Base-by-base conservation (phyloP, 2,113 vertebrate species). In the Urocynchramus pylzowi region DNA sequence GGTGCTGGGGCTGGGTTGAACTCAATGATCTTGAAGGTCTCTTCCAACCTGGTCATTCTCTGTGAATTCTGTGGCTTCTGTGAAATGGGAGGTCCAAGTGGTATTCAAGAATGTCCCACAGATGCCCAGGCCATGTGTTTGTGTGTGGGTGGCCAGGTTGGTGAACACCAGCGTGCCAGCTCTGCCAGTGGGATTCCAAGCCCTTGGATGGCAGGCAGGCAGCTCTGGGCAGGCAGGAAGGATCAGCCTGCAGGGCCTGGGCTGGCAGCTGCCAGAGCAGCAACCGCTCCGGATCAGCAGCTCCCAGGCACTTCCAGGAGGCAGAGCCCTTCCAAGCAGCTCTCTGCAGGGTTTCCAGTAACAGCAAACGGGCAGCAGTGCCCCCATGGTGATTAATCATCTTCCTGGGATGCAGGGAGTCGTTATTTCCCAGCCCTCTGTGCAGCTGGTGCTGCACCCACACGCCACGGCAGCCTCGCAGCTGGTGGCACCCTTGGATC, bases 61-160 rank as follows among this genome's bases (percentile, higher is more conserved):
- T 47, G 45, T 22, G 41, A 45, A 47, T 23, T 47, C 49, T 50
- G 49, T 15, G 49, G 28, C 28, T 52, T n/a, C 54, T n/a, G 22
- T 24, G n/a, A 24, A 24, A 52, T 0, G 0, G 56, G 78, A 73
- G 41, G 28, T n/a, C 47, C n/a, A 18, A 30, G 30, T 14, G 5
- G 1, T 6, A 33, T 27, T 18, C 61, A 45, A 7, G 10, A 50
- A 53, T 1, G 9, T 45, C 39, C 50, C 85, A 54, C 7, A 17
- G 60, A 49, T 47, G 31, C n/a, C 63, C 2, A 2, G 39, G 52
- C 42, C 57, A 52, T 3, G 3, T 53, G 49, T 23, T 39, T 13
- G 44, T 3, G 1, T 3, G 1, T 1, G 4, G 61, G 61, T 6
- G 14, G n/a, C 42, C 10, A 2, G 59, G 47, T 2, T 59, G 67